Percentiles rank a stretch among this genome's conserved stretches.
Evolutionary conservation across 2,113 vertebrate species (phyloP).

Genomic region (Progne subis): DNA sequence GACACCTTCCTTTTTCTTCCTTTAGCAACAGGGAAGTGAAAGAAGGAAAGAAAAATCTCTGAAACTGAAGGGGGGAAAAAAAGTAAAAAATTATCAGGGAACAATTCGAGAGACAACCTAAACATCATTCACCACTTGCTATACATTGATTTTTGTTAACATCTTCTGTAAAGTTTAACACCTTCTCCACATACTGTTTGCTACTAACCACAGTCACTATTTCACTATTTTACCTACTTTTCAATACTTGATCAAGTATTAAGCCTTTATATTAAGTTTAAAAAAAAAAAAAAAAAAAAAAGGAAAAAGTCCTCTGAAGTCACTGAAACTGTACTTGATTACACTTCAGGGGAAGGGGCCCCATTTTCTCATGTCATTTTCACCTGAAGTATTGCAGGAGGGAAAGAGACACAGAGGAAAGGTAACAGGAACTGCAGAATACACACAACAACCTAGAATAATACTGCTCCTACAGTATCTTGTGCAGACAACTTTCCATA

Average conservation of each 20-base stretch:
- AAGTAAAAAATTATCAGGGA: fast-evolving
- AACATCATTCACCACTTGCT: neutral
- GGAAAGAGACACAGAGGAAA: neutral
- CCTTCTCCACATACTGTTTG: neutral
- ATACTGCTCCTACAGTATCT: neutral
- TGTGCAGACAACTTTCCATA: neutral
- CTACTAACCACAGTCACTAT: neutral
- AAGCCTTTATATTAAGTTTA: neutral
- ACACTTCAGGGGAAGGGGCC: neutral
- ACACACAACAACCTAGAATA: neutral
- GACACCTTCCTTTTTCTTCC: neutral
- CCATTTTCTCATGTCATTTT: neutral
- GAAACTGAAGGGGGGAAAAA: neutral
- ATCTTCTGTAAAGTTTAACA: neutral
- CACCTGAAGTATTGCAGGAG: neutral
- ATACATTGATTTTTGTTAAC: neutral
- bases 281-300: neutral
- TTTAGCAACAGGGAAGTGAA: neutral
- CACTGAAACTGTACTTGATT: neutral
- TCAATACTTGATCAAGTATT: neutral
- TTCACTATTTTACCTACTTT: neutral
- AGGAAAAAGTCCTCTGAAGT: neutral
- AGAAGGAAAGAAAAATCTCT: neutral
- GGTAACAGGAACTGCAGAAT: neutral
- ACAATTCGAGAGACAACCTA: neutral